phyloP scores from a whole-genome alignment of 2,888 invertebrate genomes.

The Platerodrilus igneus region DNA sequence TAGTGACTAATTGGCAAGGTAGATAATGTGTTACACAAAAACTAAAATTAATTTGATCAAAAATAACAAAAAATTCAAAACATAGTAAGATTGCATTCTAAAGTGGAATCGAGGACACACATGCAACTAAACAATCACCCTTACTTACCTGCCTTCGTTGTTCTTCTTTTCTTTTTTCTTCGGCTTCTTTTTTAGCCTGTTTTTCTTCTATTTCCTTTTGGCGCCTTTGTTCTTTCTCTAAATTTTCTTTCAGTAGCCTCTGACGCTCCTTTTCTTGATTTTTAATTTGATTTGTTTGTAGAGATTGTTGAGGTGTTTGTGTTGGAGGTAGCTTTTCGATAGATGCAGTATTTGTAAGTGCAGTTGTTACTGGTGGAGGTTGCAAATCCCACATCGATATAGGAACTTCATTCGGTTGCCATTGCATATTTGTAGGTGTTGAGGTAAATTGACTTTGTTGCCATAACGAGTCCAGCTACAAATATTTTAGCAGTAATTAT shows the following conservation, averaged over 20 bases:
- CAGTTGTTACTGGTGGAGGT: constrained; percentile 25
- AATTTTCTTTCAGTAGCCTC: constrained; percentile 39
- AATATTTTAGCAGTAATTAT: too few species aligned
- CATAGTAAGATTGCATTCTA: neutral
- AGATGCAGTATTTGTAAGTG: constrained; percentile 16
- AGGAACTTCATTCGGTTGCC: constrained; percentile 32
- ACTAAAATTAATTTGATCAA: too few species aligned
- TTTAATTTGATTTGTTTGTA: constrained; percentile 15
- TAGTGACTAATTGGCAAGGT: too few species aligned
- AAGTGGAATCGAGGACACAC: too few species aligned
- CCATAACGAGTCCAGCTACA: constrained; percentile 39
- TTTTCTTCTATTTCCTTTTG: constrained; percentile 49
- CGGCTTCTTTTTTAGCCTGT: constrained; percentile 50
- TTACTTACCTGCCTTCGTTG: constrained; percentile 44
- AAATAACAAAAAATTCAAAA: neutral
- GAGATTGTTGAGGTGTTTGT: too few species aligned
- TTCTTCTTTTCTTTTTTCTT: constrained; percentile 51
- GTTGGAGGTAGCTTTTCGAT: too few species aligned
- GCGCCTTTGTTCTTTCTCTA: constrained; percentile 50
- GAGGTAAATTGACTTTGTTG: constrained; percentile 40
- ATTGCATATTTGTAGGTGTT: constrained; percentile 27
- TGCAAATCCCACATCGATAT: constrained; percentile 43
- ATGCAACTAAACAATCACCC: too few species aligned
- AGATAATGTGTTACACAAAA: too few species aligned
- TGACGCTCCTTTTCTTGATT: constrained; percentile 30